Conservation (phyloP, 2,888 invertebrate species). For the Helicoverpa assulta region DNA sequence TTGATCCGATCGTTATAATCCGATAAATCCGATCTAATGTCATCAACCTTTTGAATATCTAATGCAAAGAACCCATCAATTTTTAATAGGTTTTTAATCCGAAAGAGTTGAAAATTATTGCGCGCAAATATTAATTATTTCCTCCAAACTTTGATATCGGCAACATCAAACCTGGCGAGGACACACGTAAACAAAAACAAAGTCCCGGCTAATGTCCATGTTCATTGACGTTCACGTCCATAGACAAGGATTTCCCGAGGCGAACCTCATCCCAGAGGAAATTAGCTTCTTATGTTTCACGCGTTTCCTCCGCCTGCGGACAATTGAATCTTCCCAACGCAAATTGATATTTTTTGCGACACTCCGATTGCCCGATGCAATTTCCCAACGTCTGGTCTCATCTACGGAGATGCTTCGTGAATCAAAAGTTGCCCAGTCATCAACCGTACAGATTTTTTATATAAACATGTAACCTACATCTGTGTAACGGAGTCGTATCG, state of each 20-base stretch:
- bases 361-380: slow-evolving; percentile 75
- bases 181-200: slow-evolving; percentile 58
- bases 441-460: slow-evolving; percentile 62
- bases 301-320: slow-evolving; percentile 73
- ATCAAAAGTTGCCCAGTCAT: slow-evolving; percentile 62
- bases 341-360: slow-evolving; percentile 83
- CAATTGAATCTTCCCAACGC: slow-evolving; percentile 79
- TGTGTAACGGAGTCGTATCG: slow-evolving; percentile 67
- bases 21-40: not conserved
- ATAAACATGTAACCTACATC: slow-evolving; percentile 68
- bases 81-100: slow-evolving; percentile 6
- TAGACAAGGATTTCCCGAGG: slow-evolving; percentile 76
- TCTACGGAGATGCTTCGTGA: slow-evolving; percentile 53
- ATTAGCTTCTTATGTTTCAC: slow-evolving; percentile 84
- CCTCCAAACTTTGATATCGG: slow-evolving; percentile 16
- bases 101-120: not conserved
- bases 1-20: slow-evolving; percentile 6
- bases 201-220: slow-evolving; percentile 56
- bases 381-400: slow-evolving; percentile 69
- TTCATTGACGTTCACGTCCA: slow-evolving; percentile 69
- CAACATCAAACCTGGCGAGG: slow-evolving; percentile 32
- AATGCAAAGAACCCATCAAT: slow-evolving; percentile 9
- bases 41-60: slow-evolving; percentile 2
- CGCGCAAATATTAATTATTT: slow-evolving; percentile 5
- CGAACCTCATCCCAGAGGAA: slow-evolving; percentile 81